Evolutionary conservation across 2,113 vertebrate species (phyloP).

Genomic region (Nothoprocta perdicaria): DNA sequence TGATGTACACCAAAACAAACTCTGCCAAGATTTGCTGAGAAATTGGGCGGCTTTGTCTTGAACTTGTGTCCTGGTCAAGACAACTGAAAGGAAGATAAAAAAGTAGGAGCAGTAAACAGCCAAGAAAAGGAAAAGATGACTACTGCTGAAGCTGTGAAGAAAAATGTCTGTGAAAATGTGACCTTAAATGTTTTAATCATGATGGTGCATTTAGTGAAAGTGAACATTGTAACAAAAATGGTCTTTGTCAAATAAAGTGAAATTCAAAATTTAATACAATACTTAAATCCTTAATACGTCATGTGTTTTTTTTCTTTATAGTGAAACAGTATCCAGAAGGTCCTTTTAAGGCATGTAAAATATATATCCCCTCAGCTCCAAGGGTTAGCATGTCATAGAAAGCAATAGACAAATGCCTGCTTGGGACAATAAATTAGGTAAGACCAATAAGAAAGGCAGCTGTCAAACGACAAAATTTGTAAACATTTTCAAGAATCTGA

Average conservation of each 20-base stretch:
- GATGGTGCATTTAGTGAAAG: neutral
- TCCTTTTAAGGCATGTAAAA: neutral
- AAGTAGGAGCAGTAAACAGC: neutral
- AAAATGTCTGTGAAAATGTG: neutral
- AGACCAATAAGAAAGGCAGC: neutral
- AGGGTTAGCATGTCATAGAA: neutral
- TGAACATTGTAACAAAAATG: neutral
- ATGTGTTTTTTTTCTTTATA: neutral
- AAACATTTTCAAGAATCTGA: neutral
- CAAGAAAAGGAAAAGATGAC: neutral
- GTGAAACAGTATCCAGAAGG: neutral
- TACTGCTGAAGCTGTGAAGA: neutral
- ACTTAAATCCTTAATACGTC: neutral
- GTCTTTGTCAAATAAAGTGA: neutral
- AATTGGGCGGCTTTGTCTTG: neutral
- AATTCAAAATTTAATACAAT: neutral
- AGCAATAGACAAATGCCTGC: neutral
- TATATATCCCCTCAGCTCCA: neutral
- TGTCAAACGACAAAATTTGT: neutral
- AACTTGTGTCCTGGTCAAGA: neutral
- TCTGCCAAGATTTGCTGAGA: neutral
- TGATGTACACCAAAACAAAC: neutral
- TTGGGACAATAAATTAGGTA: neutral
- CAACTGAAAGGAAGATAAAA: neutral
- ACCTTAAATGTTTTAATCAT: neutral